Evolutionary conservation across 2,113 vertebrate species (phyloP).

Genomic region (Apteryx mantelli): DNA sequence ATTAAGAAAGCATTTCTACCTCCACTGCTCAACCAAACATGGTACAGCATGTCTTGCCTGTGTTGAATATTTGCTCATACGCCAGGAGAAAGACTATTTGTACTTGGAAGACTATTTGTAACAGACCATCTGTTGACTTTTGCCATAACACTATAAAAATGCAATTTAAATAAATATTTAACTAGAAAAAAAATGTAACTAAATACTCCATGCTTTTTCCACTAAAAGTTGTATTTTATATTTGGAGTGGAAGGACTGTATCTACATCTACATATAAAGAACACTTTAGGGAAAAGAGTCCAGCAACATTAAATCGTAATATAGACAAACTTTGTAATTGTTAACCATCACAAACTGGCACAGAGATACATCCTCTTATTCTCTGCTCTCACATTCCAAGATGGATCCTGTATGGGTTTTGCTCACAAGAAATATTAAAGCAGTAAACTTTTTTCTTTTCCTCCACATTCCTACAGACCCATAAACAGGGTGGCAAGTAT

Average conservation of each 20-base stretch:
- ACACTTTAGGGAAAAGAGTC: not conserved
- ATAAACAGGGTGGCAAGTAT: conserved; percentile 44
- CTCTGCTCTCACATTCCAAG: conserved; percentile 50
- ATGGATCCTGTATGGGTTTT: conserved; percentile 59
- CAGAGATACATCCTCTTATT: conserved; percentile 38
- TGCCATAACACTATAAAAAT: not conserved
- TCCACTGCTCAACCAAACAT: not conserved
- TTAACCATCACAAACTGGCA: conserved; percentile 66
- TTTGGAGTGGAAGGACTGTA: not conserved
- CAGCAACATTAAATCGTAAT: conserved; percentile 14
- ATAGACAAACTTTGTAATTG: not conserved
- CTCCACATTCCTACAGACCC: conserved; percentile 45
- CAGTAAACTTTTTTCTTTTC: conserved; percentile 58
- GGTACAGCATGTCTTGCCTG: not conserved
- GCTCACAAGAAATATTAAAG: conserved; percentile 66
- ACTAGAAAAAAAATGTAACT: not conserved
- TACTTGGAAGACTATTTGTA: not conserved
- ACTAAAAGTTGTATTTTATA: not conserved
- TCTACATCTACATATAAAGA: not conserved
- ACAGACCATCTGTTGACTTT: not conserved
- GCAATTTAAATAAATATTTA: not conserved
- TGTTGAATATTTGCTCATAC: not conserved
- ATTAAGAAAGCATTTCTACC: not conserved
- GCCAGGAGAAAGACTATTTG: not conserved
- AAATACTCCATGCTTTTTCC: not conserved